phyloP scores from a whole-genome alignment of 2,797 vertebrate species.

The Nasua narica region DNA sequence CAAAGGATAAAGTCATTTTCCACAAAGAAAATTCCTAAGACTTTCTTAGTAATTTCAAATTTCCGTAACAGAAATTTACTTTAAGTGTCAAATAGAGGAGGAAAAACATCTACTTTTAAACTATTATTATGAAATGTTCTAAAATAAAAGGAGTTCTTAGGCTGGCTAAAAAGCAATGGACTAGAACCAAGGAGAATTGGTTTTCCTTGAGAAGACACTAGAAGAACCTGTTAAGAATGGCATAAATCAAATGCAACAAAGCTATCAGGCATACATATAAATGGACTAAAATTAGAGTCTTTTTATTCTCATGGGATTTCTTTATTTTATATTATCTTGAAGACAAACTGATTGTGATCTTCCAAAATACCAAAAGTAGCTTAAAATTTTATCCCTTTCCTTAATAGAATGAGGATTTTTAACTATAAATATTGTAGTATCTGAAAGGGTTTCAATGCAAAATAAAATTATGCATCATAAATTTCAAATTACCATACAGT shows the following conservation, averaged over 20 bases:
- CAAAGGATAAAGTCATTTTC: conserved; percentile 67
- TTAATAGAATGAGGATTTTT: conserved; percentile 64
- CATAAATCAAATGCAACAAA: conserved; percentile 61
- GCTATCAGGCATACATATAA: conserved; percentile 42
- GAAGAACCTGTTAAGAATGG: conserved; percentile 63
- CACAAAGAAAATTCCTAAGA: conserved; percentile 59
- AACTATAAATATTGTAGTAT: conserved; percentile 74
- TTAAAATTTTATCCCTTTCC: conserved; percentile 67
- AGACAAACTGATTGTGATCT: conserved; percentile 58
- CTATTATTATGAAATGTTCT: conserved; percentile 46
- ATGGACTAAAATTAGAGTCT: conserved; percentile 52
- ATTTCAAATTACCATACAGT: conserved; percentile 74
- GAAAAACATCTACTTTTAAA: conserved; percentile 47
- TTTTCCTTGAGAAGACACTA: conserved; percentile 64
- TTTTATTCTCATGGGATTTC: conserved; percentile 52
- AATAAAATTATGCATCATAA: conserved; percentile 48
- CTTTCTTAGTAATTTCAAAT: conserved; percentile 68
- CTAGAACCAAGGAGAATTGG: conserved; percentile 58
- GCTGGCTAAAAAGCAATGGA: conserved; percentile 54
- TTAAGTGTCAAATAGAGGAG: conserved; percentile 25
- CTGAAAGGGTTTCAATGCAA: conserved; percentile 69
- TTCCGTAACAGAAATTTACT: conserved; percentile 68
- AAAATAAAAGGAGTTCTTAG: conserved; percentile 38
- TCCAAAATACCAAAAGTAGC: conserved; percentile 62
- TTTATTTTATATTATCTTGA: conserved; percentile 44